Evolutionary conservation across 2,113 vertebrate species (phyloP), one percentile per base, ranked within the genome.

Genomic region (Terrapene triunguis): DNA sequence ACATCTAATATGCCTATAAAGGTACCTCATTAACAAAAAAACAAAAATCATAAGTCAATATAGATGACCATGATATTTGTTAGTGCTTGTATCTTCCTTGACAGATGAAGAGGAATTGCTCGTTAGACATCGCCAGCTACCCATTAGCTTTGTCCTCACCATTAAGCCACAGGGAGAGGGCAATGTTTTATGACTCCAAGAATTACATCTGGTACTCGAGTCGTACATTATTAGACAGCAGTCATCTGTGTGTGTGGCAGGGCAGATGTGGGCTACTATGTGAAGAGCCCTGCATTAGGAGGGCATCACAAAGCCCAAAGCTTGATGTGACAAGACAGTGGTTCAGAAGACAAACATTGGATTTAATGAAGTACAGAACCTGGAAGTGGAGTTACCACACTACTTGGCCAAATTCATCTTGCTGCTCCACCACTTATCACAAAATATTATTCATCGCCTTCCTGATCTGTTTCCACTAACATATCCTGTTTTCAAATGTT

Each of bases 191-290:
- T 0, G 0, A 32, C 38, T 16, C 69, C 4, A 0, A 55, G 29
- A 57, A 12, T 6, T 4, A 10, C 53, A 29, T 1, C 19, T 0
- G 0, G 1, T 0, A 79, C 1, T 47, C 0, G 2, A 57, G 80
- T 80, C 57, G 1, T 42, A 5, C 2, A 5, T 89, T 19, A 32
- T 0, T 9, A 53, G 44, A 47, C 0, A 62, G 82, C 90, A 65
- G 50, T 59, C 19, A n/a, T 59, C 29, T 11, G 21, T 10, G 25
- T 32, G 3, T 16, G 25, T 35, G 38, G n/a, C 5, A 29, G 44
- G 5, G 42, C 14, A 1, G 55, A 51, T 80, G 57, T 10, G 42
- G 55, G 21, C 44, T 44, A 3, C 8, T 69, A 11, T 35, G 32
- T 14, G 5, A 44, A 82, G 29, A 69, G 65, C 19, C 65, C n/a